These are phyloP conservation scores for Aleadryas rufinucha DNA, from an alignment of 2,113 vertebrate species.

Conservation along the genomic window DNA sequence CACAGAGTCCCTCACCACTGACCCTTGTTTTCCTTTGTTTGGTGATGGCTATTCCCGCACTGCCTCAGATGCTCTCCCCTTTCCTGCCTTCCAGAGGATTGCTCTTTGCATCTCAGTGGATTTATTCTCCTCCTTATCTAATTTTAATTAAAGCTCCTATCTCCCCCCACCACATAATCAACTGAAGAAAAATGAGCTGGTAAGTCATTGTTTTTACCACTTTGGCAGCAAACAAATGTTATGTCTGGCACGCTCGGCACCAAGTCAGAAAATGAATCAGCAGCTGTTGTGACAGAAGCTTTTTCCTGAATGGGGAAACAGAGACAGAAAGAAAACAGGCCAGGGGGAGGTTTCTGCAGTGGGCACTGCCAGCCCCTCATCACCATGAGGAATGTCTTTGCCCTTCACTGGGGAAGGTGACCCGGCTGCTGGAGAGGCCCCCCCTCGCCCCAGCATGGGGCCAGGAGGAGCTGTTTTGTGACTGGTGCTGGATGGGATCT, in stretches of 20 bases:
- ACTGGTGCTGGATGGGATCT: neutral
- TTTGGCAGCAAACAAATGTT: slow-evolving; percentile 65
- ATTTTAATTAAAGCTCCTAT: slow-evolving; percentile 42
- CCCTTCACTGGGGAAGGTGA: neutral
- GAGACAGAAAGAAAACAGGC: slow-evolving; percentile 53
- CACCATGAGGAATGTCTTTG: neutral
- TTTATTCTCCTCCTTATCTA: slow-evolving; percentile 28
- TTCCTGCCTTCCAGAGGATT: neutral
- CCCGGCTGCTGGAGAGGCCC: rapidly evolving
- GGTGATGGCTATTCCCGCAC: neutral
- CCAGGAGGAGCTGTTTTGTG: neutral
- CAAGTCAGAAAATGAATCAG: slow-evolving; percentile 69
- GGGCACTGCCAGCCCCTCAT: neutral
- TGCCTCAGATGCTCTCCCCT: neutral
- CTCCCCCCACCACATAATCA: neutral
- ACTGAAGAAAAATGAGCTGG: slow-evolving; percentile 56
- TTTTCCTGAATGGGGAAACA: slow-evolving; percentile 65
- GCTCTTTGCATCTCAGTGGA: neutral
- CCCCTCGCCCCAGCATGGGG: rapidly evolving
- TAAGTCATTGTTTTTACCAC: slow-evolving; percentile 64
- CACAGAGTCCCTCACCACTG: neutral
- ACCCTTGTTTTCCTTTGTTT: neutral
- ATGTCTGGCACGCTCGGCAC: slow-evolving; percentile 66
- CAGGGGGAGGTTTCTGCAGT: neutral
- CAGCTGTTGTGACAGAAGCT: slow-evolving; percentile 68